Evolutionary conservation across 2,888 invertebrate genomes (phyloP).

Genomic region (Metopia argyrocephala): DNA sequence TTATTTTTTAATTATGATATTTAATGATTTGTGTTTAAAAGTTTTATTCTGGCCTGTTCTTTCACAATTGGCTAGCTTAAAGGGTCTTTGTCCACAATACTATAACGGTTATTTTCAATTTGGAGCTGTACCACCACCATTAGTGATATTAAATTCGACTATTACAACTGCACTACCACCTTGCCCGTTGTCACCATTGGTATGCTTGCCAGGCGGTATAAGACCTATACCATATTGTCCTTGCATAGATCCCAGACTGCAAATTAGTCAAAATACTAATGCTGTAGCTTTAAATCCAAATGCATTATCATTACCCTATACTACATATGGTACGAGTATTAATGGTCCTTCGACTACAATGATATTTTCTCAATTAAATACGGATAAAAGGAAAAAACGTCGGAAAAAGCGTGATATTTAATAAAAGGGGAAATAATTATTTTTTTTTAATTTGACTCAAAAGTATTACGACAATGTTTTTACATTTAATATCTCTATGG

Average conservation of each 20-base stretch:
- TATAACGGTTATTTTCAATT: constrained; percentile 62
- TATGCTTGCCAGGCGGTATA: constrained; percentile 72
- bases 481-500: constrained; percentile 41
- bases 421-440: background rate
- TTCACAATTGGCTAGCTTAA: constrained; percentile 75
- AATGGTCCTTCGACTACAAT: constrained; percentile 16
- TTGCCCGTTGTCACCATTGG: constrained; percentile 68
- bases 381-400: constrained; percentile 37
- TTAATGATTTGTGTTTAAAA: constrained; percentile 74
- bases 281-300: constrained; percentile 7
- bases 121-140: constrained; percentile 67
- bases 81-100: constrained; percentile 74
- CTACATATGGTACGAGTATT: too few species aligned
- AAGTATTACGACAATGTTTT: too few species aligned
- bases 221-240: constrained; percentile 74
- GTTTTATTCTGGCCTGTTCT: constrained; percentile 76
- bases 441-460: background rate
- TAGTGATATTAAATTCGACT: constrained; percentile 66
- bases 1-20: constrained; percentile 48
- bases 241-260: constrained; percentile 75
- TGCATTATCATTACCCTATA: background rate
- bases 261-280: constrained; percentile 55
- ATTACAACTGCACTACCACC: constrained; percentile 57
- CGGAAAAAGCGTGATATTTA: background rate
- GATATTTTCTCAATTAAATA: constrained; percentile 12